Percentiles rank a stretch among this genome's conserved stretches.
Conservation (phyloP, 30 jellyfish, hydroid and myxozoan genomes). For the Chrysaora quinquecirrha region DNA sequence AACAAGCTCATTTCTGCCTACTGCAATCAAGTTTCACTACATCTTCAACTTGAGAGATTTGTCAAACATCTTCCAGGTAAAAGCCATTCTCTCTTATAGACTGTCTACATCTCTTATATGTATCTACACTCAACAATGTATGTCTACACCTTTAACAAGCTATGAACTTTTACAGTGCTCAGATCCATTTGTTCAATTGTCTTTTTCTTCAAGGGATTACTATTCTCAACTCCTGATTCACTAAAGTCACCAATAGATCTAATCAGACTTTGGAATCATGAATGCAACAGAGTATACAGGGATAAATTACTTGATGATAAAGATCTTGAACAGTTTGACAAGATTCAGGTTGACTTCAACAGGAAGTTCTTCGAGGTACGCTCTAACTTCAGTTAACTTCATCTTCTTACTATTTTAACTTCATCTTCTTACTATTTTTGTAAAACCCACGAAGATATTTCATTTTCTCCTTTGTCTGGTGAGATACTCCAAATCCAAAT, state of each 20-base stretch:
- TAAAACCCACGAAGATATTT: too few species aligned
- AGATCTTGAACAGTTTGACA: conserved; percentile 90
- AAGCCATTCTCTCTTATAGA: too few species aligned
- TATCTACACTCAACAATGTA: too few species aligned
- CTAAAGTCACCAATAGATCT: conserved; percentile 92
- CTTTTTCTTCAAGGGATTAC: conserved; percentile 74
- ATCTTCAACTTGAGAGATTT: conserved; percentile 94
- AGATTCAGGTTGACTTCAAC: conserved; percentile 89
- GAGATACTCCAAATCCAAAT: too few species aligned
- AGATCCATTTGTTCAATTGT: too few species aligned
- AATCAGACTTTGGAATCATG: conserved; percentile 97
- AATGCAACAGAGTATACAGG: conserved; percentile 95
- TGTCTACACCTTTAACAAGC: too few species aligned
- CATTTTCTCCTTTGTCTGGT: too few species aligned
- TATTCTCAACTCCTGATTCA: conserved; percentile 88
- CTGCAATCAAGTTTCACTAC: conserved; percentile 97
- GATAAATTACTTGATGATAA: conserved; percentile 86
- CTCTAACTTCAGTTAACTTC: too few species aligned
- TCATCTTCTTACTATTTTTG: too few species aligned
- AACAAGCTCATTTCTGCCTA: conserved; percentile 94
- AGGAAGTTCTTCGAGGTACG: conserved; percentile 92
- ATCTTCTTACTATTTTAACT: too few species aligned
- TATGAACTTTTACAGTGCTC: too few species aligned
- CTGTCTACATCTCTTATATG: too few species aligned
- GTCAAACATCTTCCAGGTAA: conserved; percentile 96